A percentile compares a stretch with the other conserved stretches of the same genome.
Conservation (phyloP, 2,113 vertebrate species). For the Pan troglodytes region NHGRI_mPanTro3-v2.1_pri NC_072416.2:19213501-19214000, state of each 20-base stretch:
- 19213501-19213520: not conserved
- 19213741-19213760: no score
- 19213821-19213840: not conserved
- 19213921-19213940: not conserved
- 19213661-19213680: not conserved
- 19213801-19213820: not conserved
- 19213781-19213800: not conserved
- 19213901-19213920: not conserved
- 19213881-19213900: not conserved
- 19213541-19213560: not conserved
- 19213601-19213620: conserved; percentile 26
- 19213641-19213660: not conserved
- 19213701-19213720: not conserved
- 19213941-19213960: not conserved
- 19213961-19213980: not conserved
- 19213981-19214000: not conserved
- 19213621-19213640: not conserved
- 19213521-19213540: conserved; percentile 4
- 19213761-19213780: not conserved
- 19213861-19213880: not conserved
- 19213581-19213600: not conserved
- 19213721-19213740: not conserved
- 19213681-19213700: not conserved
- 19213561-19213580: not conserved
- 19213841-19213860: not conserved